Base-by-base conservation (phyloP, 2,888 invertebrate species). In the Epirrhoe alternata region DNA sequence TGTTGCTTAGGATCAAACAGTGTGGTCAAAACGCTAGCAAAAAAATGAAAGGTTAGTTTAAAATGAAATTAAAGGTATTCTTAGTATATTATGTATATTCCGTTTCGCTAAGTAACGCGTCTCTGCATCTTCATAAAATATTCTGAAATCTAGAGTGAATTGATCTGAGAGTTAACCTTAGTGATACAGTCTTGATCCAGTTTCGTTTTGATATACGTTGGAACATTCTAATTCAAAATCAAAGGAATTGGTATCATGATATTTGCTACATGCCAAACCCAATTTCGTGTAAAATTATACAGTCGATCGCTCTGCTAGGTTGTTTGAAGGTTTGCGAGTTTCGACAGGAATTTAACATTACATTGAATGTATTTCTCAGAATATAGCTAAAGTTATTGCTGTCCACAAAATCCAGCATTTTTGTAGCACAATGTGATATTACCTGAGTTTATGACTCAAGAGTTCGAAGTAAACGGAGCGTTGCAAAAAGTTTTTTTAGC, bases 391-490 rank as follows among this genome's bases (percentile, higher is more conserved):
- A 52, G 47, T 50, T 55, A 59, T 45, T 42, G 7, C 49, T 50
- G 24, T 50, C 50, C 57, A 17, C 49, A 38, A 38, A 14, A 45
- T 45, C 45, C 49, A 59, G 50, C 64, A 66, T 61, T 70, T 69
- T 62, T 33, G 49, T 64, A 66, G 33, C 38, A 69, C 66, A 71
- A 68, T 69, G 49, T 50, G 52, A 58, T 51, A 60, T 68, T 72
- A 74, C 74, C 72, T 71, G 74, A 65, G 69, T 68, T 68, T 68
- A 69, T 67, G 72, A 70, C 47, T 74, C 63, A 63, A 24, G 35
- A 24, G 24, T 50, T 68, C 47, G 57, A 35, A 45, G 24, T 54
- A 67, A 72, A 67, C 53, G 50, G 47, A 62, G 52, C 42, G 54
- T 63, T 53, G 61, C 64, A 69, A 69, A 72, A 65, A 61, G 10